Base-by-base conservation (phyloP, 2,797 vertebrate species). In the Diplodus sargus region DNA sequence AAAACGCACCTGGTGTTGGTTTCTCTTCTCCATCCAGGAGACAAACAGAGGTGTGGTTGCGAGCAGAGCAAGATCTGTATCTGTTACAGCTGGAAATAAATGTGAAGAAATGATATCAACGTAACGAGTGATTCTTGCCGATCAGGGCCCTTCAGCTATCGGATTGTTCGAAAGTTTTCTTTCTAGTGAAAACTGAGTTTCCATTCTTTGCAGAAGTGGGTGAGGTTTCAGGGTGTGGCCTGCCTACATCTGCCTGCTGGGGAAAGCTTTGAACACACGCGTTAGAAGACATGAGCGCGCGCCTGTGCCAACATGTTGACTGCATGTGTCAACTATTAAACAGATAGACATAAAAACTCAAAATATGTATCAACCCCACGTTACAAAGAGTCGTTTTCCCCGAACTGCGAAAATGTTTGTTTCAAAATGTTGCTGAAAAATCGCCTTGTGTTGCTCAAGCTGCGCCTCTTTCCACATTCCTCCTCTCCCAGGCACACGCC, bases 401-500 rank as follows among this genome's bases (percentile, higher is more conserved):
- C 4, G 5, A 78, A 45, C 43, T n/a, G 58, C 51, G 20, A 22
- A 22, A 14, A 72, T 56, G 60, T 85, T 83, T 78, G 67, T 47
- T 14, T 18, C 14, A 51, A 70, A 76, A 66, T 34, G 68, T 49
- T 74, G 71, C 57, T 76, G 43, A 67, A 78, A 78, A 81, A 39
- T 12, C 23, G 54, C 49, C 10, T 39, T 39, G 52, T 48, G 81
- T 71, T 85, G 83, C 84, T 79, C 43, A 86, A 87, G 90, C 87
- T 91, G 87, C 88, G 87, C 91, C 90, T 89, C 90, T 91, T 76
- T 88, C 61, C 87, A 87, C 90, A 93, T 94, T 93, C 91, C 89
- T 91, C 66, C 87, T 87, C 87, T 91, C 88, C 69, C 79, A 90
- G 70, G 89, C 91, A 93, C 92, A 96, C 95, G 95, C 95, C 95